Evolutionary conservation across 2,888 invertebrate genomes (phyloP).

Genomic region (Spilosoma lubricipeda): DNA sequence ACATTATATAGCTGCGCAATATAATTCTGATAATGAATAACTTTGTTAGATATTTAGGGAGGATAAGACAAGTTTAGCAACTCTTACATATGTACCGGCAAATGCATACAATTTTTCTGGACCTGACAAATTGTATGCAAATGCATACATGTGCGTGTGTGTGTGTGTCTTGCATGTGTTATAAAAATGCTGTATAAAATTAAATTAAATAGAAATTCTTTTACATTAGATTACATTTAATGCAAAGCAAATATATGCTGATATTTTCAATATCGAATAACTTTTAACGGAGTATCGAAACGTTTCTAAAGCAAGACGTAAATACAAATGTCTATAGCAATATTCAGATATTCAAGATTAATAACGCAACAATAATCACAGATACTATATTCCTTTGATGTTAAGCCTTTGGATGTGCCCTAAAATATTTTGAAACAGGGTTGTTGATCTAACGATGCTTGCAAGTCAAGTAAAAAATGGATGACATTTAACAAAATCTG

Average conservation of each 20-base stretch:
- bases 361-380: constrained; percentile 1
- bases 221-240: background rate
- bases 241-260: background rate
- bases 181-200: too few species aligned
- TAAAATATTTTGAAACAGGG: background rate
- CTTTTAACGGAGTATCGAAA: background rate
- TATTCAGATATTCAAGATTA: background rate
- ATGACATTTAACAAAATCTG: background rate
- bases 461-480: background rate
- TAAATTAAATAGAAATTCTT: too few species aligned
- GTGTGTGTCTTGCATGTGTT: too few species aligned
- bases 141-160: too few species aligned
- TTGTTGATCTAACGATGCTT: background rate
- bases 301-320: background rate
- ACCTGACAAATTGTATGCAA: too few species aligned
- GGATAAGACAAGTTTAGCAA: too few species aligned
- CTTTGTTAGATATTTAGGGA: too few species aligned
- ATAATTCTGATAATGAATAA: too few species aligned
- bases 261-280: background rate
- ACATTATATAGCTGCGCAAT: too few species aligned
- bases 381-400: constrained; percentile 1
- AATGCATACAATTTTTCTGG: too few species aligned
- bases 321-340: background rate
- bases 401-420: background rate
- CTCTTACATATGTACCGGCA: too few species aligned